These are phyloP conservation scores for Pristionchus pacificus DNA, from an alignment of 1,140 invertebrate genomes.

Conservation along the genomic window DNA sequence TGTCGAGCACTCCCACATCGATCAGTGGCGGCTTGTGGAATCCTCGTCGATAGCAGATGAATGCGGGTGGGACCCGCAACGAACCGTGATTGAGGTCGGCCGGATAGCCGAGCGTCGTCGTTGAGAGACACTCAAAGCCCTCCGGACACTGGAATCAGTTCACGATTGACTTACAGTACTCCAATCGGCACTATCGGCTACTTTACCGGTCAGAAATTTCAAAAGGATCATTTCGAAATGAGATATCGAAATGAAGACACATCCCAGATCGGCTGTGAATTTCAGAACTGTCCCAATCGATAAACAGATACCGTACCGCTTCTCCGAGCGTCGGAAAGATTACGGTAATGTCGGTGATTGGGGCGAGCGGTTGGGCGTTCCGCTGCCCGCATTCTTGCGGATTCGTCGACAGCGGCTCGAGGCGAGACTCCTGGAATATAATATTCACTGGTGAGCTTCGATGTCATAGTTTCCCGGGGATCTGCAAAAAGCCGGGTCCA, in stretches of 20 bases:
- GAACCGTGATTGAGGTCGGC: conserved; percentile 97
- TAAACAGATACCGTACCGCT: conserved; percentile 59
- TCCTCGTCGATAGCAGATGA: conserved; percentile 84
- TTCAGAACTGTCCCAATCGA: not conserved
- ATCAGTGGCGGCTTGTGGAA: conserved; percentile 90
- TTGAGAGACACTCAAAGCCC: conserved; percentile 75
- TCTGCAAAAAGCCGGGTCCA: too few species aligned
- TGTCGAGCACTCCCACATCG: conserved; percentile 75
- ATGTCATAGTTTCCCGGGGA: too few species aligned
- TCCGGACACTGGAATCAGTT: conserved; percentile 63
- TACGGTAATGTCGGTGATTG: conserved; percentile 88
- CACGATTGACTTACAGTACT: not conserved
- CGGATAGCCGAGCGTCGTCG: conserved; percentile 73
- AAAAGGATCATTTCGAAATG: conserved; percentile 3
- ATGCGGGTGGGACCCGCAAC: conserved; percentile 83
- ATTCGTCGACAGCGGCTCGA: conserved; percentile 65
- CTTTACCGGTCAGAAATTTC: not conserved
- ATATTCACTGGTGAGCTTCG: too few species aligned
- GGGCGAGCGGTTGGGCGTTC: conserved; percentile 66
- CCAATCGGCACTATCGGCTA: not conserved
- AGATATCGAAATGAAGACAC: conserved; percentile 11
- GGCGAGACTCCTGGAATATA: conserved; percentile 38
- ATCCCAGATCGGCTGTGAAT: not conserved
- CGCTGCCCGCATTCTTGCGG: conserved; percentile 46
- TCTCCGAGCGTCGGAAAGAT: conserved; percentile 85